A percentile compares a stretch with the other conserved stretches of the same genome.
phyloP scores from a whole-genome alignment of 2,888 invertebrate species.

The Dynastes grantii region DNA sequence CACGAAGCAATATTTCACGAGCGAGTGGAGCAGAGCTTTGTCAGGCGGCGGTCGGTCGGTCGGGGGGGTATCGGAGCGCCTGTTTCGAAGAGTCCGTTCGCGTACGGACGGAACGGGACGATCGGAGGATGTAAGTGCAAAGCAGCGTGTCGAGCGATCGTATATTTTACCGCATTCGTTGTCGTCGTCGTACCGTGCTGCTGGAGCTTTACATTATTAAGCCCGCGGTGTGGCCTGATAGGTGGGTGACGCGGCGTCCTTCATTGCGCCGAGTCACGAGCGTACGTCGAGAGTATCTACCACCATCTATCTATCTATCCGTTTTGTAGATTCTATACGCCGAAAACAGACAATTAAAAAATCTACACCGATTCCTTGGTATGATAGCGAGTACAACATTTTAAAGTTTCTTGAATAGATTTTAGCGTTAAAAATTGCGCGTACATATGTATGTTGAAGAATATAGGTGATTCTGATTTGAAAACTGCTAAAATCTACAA shows the following conservation, averaged over 20 bases:
- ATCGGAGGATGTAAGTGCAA: constrained; percentile 53
- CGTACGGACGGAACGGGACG: constrained; percentile 16
- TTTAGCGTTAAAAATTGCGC: too few relatives aligned
- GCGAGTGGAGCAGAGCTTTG: constrained; percentile 17
- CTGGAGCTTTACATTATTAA: constrained; percentile 57
- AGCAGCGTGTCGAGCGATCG: constrained; percentile 57
- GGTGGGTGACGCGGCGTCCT: constrained; percentile 51
- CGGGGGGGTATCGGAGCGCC: not conserved
- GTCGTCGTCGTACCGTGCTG: constrained; percentile 51
- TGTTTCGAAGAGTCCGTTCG: not conserved
- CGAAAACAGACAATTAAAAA: too few relatives aligned
- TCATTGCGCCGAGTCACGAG: constrained; percentile 60
- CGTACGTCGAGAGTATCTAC: too few relatives aligned
- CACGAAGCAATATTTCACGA: constrained; percentile 48
- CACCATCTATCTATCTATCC: too few relatives aligned
- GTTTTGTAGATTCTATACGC: too few relatives aligned
- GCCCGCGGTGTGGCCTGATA: constrained; percentile 54
- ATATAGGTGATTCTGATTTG: too few relatives aligned
- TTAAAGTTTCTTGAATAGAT: too few relatives aligned
- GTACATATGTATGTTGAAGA: too few relatives aligned
- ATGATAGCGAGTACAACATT: too few relatives aligned
- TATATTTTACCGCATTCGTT: constrained; percentile 55
- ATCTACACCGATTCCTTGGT: too few relatives aligned
- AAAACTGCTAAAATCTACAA: too few relatives aligned
- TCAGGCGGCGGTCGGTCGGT: constrained; percentile 19